Evolutionary conservation across 2,113 vertebrate species (phyloP).

Genomic region (Alligator sinensis): DNA sequence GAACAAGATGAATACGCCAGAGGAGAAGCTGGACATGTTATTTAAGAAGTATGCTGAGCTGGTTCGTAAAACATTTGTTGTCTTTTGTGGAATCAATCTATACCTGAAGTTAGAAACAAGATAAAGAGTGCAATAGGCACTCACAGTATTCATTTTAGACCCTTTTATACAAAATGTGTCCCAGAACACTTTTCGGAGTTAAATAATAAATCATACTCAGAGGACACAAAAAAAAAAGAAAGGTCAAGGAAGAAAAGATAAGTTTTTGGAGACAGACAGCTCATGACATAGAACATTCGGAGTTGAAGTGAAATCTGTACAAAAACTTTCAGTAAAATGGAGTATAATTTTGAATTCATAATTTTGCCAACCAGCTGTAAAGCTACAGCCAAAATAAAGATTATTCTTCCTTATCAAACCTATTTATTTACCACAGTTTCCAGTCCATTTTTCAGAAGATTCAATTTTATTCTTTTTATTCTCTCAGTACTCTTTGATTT

Average conservation of each 20-base stretch:
- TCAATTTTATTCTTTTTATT: not conserved
- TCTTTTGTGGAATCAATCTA: not conserved
- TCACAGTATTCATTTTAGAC: not conserved
- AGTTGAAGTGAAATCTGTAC: not conserved
- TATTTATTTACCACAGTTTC: not conserved
- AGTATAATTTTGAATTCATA: not conserved
- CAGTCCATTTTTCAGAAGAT: not conserved
- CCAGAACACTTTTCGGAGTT: not conserved
- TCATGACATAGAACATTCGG: not conserved
- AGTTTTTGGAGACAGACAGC: not conserved
- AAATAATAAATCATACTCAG: not conserved
- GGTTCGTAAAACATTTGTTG: slow-evolving; percentile 81
- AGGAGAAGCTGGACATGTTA: slow-evolving; percentile 89
- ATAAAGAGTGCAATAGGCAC: not conserved
- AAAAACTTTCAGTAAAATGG: not conserved
- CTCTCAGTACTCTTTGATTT: not conserved
- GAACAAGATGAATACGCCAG: slow-evolving; percentile 83
- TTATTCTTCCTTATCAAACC: not conserved
- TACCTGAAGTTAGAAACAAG: not conserved
- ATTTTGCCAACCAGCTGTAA: not conserved
- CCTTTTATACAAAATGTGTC: not conserved
- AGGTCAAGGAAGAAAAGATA: not conserved
- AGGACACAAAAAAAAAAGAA: not conserved
- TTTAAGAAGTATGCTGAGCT: slow-evolving; percentile 90
- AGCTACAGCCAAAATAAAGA: not conserved